Conservation (phyloP, 2,797 vertebrate species). For the Serranus cabrilla region DNA sequence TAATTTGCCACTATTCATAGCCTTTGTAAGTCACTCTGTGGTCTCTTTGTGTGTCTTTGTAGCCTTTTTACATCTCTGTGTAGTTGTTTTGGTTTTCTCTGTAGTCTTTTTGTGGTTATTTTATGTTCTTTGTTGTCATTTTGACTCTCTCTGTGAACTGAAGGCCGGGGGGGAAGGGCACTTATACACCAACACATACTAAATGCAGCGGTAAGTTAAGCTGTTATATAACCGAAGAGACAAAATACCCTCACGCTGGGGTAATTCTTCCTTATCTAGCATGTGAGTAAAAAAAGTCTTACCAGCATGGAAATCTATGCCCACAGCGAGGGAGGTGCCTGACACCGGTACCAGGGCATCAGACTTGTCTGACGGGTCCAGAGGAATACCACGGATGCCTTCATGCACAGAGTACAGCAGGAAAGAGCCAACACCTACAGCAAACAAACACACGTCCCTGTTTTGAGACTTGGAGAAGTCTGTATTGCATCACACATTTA, state of each 20-base stretch:
- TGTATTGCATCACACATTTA: not conserved
- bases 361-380: conserved; percentile 95
- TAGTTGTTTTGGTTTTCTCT: too few species aligned
- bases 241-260: not conserved
- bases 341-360: conserved; percentile 96
- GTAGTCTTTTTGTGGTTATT: too few species aligned
- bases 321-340: conserved; percentile 94
- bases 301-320: conserved; percentile 98
- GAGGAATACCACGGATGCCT: conserved; percentile 95
- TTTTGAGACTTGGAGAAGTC: not conserved
- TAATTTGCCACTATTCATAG: too few species aligned
- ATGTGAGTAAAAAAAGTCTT: conserved; percentile 27
- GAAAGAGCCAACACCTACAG: conserved; percentile 95
- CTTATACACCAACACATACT: not conserved
- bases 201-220: not conserved
- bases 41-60: too few species aligned
- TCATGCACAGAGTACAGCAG: conserved; percentile 97
- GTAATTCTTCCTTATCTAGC: not conserved
- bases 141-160: too few species aligned
- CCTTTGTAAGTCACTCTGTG: too few species aligned
- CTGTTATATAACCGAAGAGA: not conserved
- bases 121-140: too few species aligned
- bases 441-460: conserved; percentile 13
- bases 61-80: too few species aligned
- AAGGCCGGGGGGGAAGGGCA: not conserved